Percentiles rank a stretch among this genome's conserved stretches.
These are phyloP conservation scores for Xenentodon cancila DNA, from an alignment of 2,797 vertebrate genomes.

Conservation along the genomic window DNA sequence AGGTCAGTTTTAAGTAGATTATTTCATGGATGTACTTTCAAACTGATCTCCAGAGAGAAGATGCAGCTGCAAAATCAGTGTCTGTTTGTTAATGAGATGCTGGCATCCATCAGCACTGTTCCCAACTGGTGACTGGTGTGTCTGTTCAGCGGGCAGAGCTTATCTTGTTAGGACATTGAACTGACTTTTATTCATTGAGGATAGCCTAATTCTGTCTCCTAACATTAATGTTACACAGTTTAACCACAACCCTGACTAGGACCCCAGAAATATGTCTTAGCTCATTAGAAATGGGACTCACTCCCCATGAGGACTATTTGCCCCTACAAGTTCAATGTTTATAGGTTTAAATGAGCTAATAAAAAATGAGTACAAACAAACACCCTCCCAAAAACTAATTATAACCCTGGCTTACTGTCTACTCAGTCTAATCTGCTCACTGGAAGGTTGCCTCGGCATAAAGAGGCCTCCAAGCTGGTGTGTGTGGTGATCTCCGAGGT, in stretches of 20 bases:
- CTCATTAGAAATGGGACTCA: neutral
- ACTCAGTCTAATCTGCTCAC: slow-evolving; percentile 27
- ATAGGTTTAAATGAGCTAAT: neutral
- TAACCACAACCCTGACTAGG: neutral
- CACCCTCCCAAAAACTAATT: slow-evolving; percentile 39
- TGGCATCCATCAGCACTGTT: too few relatives aligned
- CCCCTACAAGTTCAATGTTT: neutral
- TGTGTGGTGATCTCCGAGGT: slow-evolving; percentile 11
- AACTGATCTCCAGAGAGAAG: slow-evolving; percentile 7
- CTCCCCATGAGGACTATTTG: neutral
- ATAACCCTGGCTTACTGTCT: slow-evolving; percentile 25
- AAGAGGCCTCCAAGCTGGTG: slow-evolving; percentile 25
- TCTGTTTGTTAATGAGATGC: too few relatives aligned
- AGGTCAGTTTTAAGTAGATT: neutral
- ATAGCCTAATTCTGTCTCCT: neutral
- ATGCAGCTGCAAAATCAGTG: slow-evolving; percentile 7
- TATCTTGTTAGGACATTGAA: neutral
- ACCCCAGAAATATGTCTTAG: neutral
- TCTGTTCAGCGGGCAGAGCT: slow-evolving; percentile 21
- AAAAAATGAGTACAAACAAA: slow-evolving; percentile 11
- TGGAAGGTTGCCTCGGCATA: slow-evolving; percentile 43
- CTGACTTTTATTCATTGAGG: neutral
- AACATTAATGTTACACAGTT: neutral
- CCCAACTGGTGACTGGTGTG: slow-evolving; percentile 28
- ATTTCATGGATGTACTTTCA: slow-evolving; percentile 7